Base-by-base conservation (phyloP, 2,113 vertebrate species). In the Sprattus sprattus region DNA sequence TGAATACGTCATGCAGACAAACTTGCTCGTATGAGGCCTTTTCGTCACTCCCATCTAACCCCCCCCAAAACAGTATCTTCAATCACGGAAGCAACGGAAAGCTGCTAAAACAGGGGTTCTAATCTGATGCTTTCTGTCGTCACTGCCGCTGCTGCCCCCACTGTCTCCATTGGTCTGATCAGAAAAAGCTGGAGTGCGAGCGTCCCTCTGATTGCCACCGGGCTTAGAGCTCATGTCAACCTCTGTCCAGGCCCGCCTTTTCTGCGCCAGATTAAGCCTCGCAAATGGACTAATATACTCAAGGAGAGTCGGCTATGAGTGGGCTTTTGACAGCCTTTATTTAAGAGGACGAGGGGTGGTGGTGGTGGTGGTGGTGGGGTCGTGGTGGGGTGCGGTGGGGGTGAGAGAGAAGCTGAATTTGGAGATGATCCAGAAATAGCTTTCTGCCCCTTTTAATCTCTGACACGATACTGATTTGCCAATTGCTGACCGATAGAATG, bases 401-500 rank as follows among this genome's bases (percentile, higher is more conserved):
- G 39, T 4, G 7, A 81, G 64, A 85, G 81, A 60, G 64, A 88
- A 86, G 89, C 82, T 57, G 89, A 88, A 81, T 45, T 45, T 84
- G 85, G 83, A 84, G 54, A 22, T 60, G 85, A 57, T 49, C 82
- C 32, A 44, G 88, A 87, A 89, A 89, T 88, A 85, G 83, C 78
- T 81, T 9, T 57, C 89, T 83, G 20, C 82, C 78, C 83, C 88
- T 92, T 86, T 91, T 94, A 93, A 94, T 93, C 93, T 93, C 85
- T 86, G 25, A 67, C 67, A 39, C 20, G 47, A 92, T 87, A 88
- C 86, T 90, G 82, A n/a, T 75, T 75, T 92, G 90, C 90, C 93
- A 92, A 91, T 92, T 91, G 91, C 84, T 91, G 91, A 93, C 91
- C 90, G 89, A 92, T 92, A 90, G 88, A 93, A 92, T 88, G 92